A percentile compares a stretch with the other conserved stretches of the same genome.
Conservation (phyloP, 1,140 invertebrate genomes). For the Callitettix versicolor region DNA sequence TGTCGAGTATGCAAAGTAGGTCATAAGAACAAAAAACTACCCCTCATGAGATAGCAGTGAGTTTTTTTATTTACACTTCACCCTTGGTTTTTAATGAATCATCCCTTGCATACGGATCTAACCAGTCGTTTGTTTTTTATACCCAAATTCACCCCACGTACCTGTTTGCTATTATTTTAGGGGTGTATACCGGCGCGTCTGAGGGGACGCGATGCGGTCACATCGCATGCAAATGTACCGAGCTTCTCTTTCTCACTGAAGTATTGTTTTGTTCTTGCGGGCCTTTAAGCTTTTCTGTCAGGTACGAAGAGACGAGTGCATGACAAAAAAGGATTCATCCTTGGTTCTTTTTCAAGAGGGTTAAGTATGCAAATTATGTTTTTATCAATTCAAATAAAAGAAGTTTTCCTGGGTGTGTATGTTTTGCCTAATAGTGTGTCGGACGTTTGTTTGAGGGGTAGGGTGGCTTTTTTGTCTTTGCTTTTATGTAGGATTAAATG, state of each 20-base stretch:
- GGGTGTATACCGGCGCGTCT: not conserved
- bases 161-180: too few relatives aligned
- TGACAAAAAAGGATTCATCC: conserved; percentile 9
- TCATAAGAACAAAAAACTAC: not conserved
- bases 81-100: conserved; percentile 7
- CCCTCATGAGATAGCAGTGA: not conserved
- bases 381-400: conserved; percentile 13
- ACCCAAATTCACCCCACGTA: not conserved
- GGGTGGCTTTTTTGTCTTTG: conserved; percentile 12
- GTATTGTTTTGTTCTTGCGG: conserved; percentile 8
- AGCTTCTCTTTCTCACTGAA: conserved; percentile 3
- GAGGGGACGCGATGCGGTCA: not conserved
- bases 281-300: conserved; percentile 11
- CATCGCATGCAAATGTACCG: conserved; percentile 5
- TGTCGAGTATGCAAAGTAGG: conserved; percentile 10
- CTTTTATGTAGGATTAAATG: not conserved
- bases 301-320: conserved; percentile 4
- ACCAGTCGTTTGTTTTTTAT: conserved; percentile 8
- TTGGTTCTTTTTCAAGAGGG: conserved; percentile 9
- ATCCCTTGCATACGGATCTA: not conserved
- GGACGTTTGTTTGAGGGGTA: too few relatives aligned
- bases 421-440: conserved; percentile 14
- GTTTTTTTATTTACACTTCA: conserved; percentile 12
- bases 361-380: conserved; percentile 13
- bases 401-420: conserved; percentile 14